These are phyloP conservation scores for Leptura quadrifasciata DNA, from an alignment of 2,888 invertebrate species.

Conservation along the genomic window DNA sequence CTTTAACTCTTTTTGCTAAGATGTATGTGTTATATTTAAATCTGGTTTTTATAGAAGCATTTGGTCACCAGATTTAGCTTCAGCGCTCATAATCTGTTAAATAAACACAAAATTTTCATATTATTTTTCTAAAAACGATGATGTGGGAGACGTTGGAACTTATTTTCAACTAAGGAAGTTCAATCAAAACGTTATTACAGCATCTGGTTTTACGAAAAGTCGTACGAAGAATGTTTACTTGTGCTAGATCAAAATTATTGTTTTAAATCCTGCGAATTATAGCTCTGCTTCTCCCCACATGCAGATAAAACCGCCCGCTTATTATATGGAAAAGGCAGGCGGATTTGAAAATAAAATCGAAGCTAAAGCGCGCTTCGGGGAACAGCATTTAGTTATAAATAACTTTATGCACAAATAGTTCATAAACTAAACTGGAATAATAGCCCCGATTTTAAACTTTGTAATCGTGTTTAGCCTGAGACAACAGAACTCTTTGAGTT, in stretches of 20 bases:
- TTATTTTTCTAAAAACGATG: too few relatives aligned
- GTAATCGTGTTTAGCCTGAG: not conserved
- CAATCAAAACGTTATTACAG: too few relatives aligned
- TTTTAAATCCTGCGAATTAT: not conserved
- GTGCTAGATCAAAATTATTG: not conserved
- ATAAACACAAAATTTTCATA: too few relatives aligned
- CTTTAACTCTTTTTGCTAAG: too few relatives aligned
- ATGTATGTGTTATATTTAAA: too few relatives aligned
- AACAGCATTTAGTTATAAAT: constrained; percentile 14
- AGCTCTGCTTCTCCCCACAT: constrained; percentile 2
- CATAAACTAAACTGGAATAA: constrained; percentile 5
- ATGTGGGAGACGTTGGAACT: too few relatives aligned
- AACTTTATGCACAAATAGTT: constrained; percentile 18
- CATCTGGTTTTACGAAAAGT: too few relatives aligned
- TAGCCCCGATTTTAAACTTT: constrained; percentile 1
- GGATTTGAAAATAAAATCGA: constrained; percentile 12
- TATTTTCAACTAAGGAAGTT: too few relatives aligned
- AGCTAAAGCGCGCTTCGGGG: constrained; percentile 9
- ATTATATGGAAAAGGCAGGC: constrained; percentile 8
- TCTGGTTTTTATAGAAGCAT: too few relatives aligned
- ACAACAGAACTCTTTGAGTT: not conserved
- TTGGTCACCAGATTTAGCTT: too few relatives aligned
- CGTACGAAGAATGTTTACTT: not conserved
- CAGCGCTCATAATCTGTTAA: too few relatives aligned
- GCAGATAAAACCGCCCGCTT: constrained; percentile 6